Base-by-base conservation (phyloP, 1,140 invertebrate genomes). In the Apis cerana region DNA sequence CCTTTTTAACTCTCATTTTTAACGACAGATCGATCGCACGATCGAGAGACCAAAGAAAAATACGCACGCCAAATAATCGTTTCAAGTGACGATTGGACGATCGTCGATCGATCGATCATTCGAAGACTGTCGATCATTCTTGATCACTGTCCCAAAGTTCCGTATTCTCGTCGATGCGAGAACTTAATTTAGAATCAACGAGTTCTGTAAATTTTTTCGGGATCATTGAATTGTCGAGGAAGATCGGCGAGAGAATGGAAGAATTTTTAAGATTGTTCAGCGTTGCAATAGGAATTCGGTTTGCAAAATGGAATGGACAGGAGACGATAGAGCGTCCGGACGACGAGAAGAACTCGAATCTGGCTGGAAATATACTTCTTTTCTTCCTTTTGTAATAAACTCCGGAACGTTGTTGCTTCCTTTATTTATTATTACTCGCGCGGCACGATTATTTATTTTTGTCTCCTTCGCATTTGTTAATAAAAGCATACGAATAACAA, bases 361-460 rank as follows among this genome's bases (percentile, higher is more conserved):
- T 27, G 27, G 48, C n/a, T 52, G 33, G 17, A 17, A 65, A 15
- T n/a, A 17, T 17, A 48, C 5, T n/a, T 27, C 23, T 1, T 54
- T 33, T 48, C 15, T 43, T 27, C 50, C 1, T 54, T 27, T 19
- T 71, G n/a, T 54, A 17, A 19, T 17, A 17, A 68, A 43, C 59
- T 52, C 52, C 70, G 56, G 21, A 27, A 81, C n/a, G n/a, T 64
- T 65, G 23, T 61, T 59, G 56, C 23, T 61, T 74, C 43, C 75
- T 85, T 89, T 89, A 43, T 43, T 43, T 43, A 43, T 89, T 90
- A 89, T 88, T 87, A 75, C 43, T 83, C 33, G 54, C 72, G 77
- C 56, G 65, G 86, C 86, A 86, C 74, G 69, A 82, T 90, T 91
- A 91, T 91, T 90, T 90, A 89, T 90, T 85, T 68, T 81, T 43